These are phyloP conservation scores for Triplophysa rosa DNA, from an alignment of 2,113 vertebrate genomes.

Conservation along the genomic window DNA sequence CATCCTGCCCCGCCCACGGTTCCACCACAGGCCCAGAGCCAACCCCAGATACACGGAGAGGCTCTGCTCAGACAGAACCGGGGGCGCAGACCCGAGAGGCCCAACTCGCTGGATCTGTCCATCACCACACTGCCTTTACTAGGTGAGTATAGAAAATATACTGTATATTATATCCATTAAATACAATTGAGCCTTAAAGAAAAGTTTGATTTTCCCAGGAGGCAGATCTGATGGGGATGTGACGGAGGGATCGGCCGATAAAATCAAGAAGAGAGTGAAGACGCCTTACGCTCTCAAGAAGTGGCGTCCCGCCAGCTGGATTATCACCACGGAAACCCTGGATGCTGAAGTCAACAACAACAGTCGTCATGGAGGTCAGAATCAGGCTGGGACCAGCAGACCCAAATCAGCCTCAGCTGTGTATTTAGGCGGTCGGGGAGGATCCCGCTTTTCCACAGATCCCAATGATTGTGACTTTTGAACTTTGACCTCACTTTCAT, in stretches of 20 bases:
- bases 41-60: slow-evolving; percentile 34
- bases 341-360: slow-evolving; percentile 80
- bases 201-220: slow-evolving; percentile 60
- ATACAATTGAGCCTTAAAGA: neutral
- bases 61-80: slow-evolving; percentile 71
- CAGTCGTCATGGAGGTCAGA: slow-evolving; percentile 23
- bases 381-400: slow-evolving; percentile 59
- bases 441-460: slow-evolving; percentile 58
- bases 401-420: slow-evolving; percentile 90
- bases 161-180: too few species aligned
- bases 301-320: slow-evolving; percentile 92
- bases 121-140: slow-evolving; percentile 77
- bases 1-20: slow-evolving; percentile 9
- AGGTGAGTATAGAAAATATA: slow-evolving; percentile 72
- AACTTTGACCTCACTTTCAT: slow-evolving; percentile 8
- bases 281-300: slow-evolving; percentile 93
- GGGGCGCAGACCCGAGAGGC: slow-evolving; percentile 84
- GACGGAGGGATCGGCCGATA: slow-evolving; percentile 85
- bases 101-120: slow-evolving; percentile 90
- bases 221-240: slow-evolving; percentile 70
- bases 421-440: slow-evolving; percentile 81
- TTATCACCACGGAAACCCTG: slow-evolving; percentile 84
- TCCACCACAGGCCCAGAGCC: neutral
- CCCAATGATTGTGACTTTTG: slow-evolving; percentile 54
- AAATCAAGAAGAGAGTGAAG: slow-evolving; percentile 95